phyloP scores from a whole-genome alignment of 2,888 invertebrate species.

The Diplolepis rosae region DNA sequence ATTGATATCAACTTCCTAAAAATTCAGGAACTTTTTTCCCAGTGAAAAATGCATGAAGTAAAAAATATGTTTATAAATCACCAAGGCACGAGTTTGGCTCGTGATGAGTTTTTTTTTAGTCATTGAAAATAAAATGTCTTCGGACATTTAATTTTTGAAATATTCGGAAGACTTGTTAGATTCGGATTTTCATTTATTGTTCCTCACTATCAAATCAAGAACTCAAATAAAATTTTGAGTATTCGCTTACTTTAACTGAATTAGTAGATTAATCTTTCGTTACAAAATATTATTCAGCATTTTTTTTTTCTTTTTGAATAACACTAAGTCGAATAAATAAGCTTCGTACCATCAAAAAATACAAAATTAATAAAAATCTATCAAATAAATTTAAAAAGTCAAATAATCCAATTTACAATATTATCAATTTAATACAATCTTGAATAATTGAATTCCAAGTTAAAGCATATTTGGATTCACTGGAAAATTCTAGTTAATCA shows the following conservation, averaged over 20 bases:
- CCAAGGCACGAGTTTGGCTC: constrained; percentile 2
- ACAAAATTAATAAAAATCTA: no score
- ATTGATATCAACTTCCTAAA: background rate
- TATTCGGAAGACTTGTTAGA: constrained; percentile 13
- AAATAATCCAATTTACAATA: background rate
- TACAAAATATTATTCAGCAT: background rate
- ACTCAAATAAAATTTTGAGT: background rate
- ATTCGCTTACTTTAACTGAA: background rate
- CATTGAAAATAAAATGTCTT: background rate
- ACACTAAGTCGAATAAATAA: background rate
- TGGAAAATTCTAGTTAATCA: background rate
- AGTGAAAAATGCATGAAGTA: background rate
- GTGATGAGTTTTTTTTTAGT: background rate
- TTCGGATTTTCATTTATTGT: background rate
- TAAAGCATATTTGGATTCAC: background rate
- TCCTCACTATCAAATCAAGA: background rate
- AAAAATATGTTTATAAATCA: background rate
- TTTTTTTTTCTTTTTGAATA: background rate
- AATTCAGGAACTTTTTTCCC: background rate
- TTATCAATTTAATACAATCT: no score
- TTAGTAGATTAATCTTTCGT: background rate
- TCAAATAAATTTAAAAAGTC: background rate
- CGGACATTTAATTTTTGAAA: background rate
- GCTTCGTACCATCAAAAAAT: background rate
- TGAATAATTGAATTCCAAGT: no score